These are phyloP conservation scores for Formicarius rufipectus DNA, from an alignment of 2,113 vertebrate species.

Conservation along the genomic window DNA sequence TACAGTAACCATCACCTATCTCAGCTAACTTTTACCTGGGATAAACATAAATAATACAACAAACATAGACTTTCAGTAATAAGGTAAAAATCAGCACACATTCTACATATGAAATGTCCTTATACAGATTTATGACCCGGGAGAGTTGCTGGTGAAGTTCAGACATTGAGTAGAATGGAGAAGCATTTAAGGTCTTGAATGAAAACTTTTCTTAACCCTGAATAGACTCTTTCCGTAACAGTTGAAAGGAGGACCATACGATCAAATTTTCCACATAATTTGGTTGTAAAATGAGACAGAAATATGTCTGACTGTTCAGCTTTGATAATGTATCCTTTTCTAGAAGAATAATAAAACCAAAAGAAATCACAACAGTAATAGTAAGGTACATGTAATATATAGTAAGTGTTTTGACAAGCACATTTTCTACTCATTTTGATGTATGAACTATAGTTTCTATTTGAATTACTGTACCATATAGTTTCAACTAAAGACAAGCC, in stretches of 20 bases:
- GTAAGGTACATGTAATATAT: background rate
- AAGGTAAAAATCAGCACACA: background rate
- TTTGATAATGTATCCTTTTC: background rate
- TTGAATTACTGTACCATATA: background rate
- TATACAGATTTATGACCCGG: background rate
- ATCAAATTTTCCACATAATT: background rate
- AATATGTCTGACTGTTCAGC: background rate
- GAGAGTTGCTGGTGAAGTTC: background rate
- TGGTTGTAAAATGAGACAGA: background rate
- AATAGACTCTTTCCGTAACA: background rate
- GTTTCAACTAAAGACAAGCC: background rate
- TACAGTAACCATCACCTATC: background rate
- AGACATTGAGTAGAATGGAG: background rate
- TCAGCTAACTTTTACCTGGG: background rate
- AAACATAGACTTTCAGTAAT: background rate
- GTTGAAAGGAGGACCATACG: background rate
- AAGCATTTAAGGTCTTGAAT: background rate
- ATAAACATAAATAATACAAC: conserved; percentile 38
- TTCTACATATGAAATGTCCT: background rate
- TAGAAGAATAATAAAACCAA: background rate
- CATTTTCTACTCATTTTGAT: background rate
- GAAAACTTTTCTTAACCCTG: background rate
- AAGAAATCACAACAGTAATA: background rate
- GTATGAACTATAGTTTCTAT: background rate
- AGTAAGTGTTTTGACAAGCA: background rate